Base-by-base conservation (phyloP, 2,888 invertebrate species). In the Hetaerina titia region DNA sequence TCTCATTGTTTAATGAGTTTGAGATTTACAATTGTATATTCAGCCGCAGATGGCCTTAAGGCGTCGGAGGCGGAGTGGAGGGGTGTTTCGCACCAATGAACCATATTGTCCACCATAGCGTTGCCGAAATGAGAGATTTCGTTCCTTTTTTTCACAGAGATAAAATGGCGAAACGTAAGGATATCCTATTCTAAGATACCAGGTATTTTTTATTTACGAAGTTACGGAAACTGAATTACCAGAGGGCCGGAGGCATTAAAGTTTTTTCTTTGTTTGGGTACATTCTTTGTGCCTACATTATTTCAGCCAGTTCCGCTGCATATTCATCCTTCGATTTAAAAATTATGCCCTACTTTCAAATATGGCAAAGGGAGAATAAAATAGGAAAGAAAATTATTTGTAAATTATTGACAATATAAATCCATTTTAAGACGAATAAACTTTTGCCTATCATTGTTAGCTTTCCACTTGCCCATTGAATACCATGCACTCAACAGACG, bases 1-100 rank as follows among this genome's bases (percentile, higher is more conserved):
- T 81, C 19, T 56, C 92, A 69, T 69, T 69, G 92, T 92, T 92
- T 92, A 92, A 92, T 69, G 92, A 92, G 92, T 92, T 92, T 74
- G 92, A 92, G 92, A 92, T 92, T 92, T 92, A 92, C 64, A 69
- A 92, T 92, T 92, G 92, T 57, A 89, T 89, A 89, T 69, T 69
- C 92, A 57, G 69, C 31, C 56, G 69, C 69, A 92, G 92, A 31
- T 45, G 56, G 64, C 45, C 69, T 89, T 22, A 19, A 69, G 45
- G 64, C 56, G 19, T 11, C 22, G 69, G 22, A 69, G 90, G 17
- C 19, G 22, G 88, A 31, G 58, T 89, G 89, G 89, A 89, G 57
- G 31, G 31, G 31, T n/a, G 81, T 15, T 81, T 31, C 31, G 13
- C 81, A 25, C 81, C 60, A 17, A 60, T 15, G 60, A 60, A 60